phyloP scores from a whole-genome alignment of 2,113 vertebrate genomes.

The Mormoops blainvillei region DNA sequence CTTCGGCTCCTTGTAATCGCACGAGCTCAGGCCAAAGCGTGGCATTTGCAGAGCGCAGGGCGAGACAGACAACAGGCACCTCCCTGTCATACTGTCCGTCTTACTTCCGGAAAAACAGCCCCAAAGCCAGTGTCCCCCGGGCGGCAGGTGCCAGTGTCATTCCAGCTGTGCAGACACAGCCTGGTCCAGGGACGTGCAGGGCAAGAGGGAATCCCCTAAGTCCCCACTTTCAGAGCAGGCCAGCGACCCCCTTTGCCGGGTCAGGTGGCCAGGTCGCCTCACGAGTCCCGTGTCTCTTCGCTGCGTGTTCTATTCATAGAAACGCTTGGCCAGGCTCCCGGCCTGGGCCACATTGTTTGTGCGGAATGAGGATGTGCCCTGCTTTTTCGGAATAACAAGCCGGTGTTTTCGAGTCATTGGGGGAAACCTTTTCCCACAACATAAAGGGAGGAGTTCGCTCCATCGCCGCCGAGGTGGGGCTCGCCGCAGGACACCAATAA shows the following conservation, averaged over 20 bases:
- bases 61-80: background rate
- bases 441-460: background rate
- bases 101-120: background rate
- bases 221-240: slow-evolving; percentile 33
- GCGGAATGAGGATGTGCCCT: slow-evolving; percentile 72
- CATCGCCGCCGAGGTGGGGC: slow-evolving; percentile 24
- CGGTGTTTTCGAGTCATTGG: slow-evolving; percentile 72
- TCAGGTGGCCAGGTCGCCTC: background rate
- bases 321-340: slow-evolving; percentile 75
- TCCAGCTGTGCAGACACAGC: background rate
- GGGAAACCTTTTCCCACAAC: slow-evolving; percentile 59
- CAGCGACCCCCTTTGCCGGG: slow-evolving; percentile 40
- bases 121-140: background rate
- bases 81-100: background rate
- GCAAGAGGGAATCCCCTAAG: background rate
- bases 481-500: slow-evolving; percentile 46
- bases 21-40: background rate
- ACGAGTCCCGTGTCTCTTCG: slow-evolving; percentile 34
- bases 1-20: background rate
- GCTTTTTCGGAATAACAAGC: slow-evolving; percentile 76
- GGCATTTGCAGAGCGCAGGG: background rate
- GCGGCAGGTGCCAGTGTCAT: too few relatives aligned
- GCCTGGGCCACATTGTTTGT: slow-evolving; percentile 79
- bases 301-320: slow-evolving; percentile 78
- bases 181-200: background rate